Evolutionary conservation across 2,888 invertebrate species (phyloP), one percentile per base, ranked within the genome.

Genomic region (Epirrita christyi): DNA sequence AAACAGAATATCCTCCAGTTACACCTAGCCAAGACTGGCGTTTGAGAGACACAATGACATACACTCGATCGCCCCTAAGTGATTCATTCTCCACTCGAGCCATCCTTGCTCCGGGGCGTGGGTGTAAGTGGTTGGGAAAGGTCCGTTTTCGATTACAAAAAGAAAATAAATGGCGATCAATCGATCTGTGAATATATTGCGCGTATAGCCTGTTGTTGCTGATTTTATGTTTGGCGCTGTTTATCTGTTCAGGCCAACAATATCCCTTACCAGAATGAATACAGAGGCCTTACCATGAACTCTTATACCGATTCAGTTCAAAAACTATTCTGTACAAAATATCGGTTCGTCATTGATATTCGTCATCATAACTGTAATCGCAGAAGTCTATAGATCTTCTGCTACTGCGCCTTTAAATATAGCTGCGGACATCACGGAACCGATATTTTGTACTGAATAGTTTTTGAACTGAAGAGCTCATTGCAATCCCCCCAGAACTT

Each of bases 91-190:
- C 51, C 51, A 55, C 65, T 66, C 48, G 52, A 52, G 37, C 46
- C 50, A 48, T 55, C 49, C 50, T 53, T 15, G 27, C 45, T 36
- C 34, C 40, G 14, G 34, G 8, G 38, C 44, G 59, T 49, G 51
- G 57, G 59, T 49, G 59, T 56, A 55, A 63, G 57, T 59, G 55
- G 59, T 53, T 59, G 51, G 54, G 59, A 60, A 60, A 62, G 63
- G 63, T 63, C 60, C 59, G 55, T 55, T 63, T 63, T 60, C 61
- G 63, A 66, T 63, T 63, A 66, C 61, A 55, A 61, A 50, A 58
- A 58, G 47, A 43, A 60, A 58, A 66, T 63, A 66, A 66, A 63
- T 61, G 60, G 48, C 54, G 52, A 63, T 63, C 63, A 54, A 60
- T 56, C 56, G 63, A 58, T 60, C 60, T 40, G 53, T 59, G 57